Conservation (phyloP, 2,113 vertebrate genomes). For the Junco hyemalis region DNA sequence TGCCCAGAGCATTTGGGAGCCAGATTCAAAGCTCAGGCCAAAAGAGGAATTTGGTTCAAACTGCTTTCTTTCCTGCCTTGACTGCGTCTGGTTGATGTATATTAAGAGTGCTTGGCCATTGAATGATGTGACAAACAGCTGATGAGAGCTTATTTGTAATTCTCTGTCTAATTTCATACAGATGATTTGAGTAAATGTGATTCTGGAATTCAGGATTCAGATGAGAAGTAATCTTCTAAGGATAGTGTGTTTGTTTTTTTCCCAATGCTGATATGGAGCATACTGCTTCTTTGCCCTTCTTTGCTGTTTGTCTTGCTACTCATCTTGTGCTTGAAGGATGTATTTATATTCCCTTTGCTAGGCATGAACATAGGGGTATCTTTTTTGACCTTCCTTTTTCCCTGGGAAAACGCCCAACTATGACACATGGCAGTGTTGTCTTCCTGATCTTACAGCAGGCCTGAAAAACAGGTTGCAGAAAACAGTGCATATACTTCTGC, state of each 20-base stretch:
- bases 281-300: neutral
- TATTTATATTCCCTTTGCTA: neutral
- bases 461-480: neutral
- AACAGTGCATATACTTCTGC: neutral
- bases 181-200: neutral
- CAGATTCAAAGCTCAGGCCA: neutral
- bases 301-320: neutral
- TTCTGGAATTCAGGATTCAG: neutral
- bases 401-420: neutral
- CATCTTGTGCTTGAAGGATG: neutral
- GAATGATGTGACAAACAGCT: neutral
- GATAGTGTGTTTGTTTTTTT: neutral
- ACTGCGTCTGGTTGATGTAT: neutral
- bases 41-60: neutral
- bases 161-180: neutral
- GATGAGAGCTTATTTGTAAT: neutral
- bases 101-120: neutral
- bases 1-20: neutral
- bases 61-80: neutral
- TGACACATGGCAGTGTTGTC: neutral
- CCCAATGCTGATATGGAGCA: neutral
- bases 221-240: neutral
- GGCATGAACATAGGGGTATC: neutral
- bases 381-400: neutral
- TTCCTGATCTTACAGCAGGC: neutral